A percentile compares a stretch with the other conserved stretches of the same genome.
These are phyloP conservation scores for Acholoe squamosa DNA, from an alignment of 2,888 invertebrate genomes.

Conservation along the genomic window DNA sequence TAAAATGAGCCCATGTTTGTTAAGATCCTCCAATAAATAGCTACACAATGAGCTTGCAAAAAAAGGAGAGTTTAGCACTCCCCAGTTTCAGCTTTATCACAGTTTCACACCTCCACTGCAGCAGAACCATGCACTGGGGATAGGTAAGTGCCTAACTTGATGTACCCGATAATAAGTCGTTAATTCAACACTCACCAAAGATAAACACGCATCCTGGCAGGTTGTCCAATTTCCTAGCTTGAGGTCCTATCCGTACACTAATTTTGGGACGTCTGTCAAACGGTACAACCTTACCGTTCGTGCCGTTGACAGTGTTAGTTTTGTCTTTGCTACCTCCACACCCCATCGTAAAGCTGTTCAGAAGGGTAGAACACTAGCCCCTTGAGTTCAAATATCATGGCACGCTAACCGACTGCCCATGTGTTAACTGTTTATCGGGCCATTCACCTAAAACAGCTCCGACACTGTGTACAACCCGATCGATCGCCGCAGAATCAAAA, in stretches of 20 bases:
- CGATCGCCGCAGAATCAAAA: background rate
- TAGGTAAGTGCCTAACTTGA: too few relatives aligned
- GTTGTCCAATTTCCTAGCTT: slow-evolving; percentile 67
- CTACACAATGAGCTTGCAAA: too few relatives aligned
- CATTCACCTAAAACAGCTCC: background rate
- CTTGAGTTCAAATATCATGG: background rate
- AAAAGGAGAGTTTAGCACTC: too few relatives aligned
- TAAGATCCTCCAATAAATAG: too few relatives aligned
- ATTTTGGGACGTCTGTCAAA: slow-evolving; percentile 68
- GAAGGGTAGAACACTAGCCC: background rate
- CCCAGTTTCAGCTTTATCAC: too few relatives aligned
- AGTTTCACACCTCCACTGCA: too few relatives aligned
- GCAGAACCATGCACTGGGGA: too few relatives aligned
- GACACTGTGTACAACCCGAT: background rate
- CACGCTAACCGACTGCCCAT: background rate
- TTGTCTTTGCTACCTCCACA: slow-evolving; percentile 67
- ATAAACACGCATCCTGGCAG: slow-evolving; percentile 67
- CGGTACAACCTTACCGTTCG: slow-evolving; percentile 15
- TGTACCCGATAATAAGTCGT: too few relatives aligned
- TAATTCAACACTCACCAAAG: slow-evolving; percentile 67
- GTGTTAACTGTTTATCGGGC: background rate
- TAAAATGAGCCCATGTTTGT: too few relatives aligned
- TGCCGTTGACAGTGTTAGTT: background rate
- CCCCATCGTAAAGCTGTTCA: slow-evolving; percentile 64
- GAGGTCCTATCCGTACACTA: slow-evolving; percentile 67